Conservation (phyloP, 2,888 invertebrate species). For the Aelia acuminata region DNA sequence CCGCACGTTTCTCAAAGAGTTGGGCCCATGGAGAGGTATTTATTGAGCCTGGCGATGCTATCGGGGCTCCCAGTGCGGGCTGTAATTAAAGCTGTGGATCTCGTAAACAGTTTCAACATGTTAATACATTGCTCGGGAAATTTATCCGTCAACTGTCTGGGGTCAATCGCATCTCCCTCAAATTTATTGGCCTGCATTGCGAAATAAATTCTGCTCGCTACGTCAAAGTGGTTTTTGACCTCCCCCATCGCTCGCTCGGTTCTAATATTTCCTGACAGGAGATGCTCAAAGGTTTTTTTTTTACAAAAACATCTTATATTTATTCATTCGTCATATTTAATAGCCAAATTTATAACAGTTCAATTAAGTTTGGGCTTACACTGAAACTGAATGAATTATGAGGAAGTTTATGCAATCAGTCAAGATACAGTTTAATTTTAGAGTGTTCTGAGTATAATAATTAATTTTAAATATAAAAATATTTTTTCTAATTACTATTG, state of each 20-base stretch:
- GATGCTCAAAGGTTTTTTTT: neutral
- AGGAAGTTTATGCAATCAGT: no score
- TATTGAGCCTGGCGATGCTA: neutral
- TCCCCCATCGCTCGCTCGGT: neutral
- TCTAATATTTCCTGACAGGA: neutral
- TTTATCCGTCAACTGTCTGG: conserved; percentile 42
- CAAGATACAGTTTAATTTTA: no score
- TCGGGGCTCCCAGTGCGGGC: conserved; percentile 20
- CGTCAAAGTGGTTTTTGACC: conserved; percentile 22
- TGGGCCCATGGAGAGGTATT: neutral
- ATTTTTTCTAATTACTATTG: no score
- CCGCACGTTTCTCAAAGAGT: conserved; percentile 46
- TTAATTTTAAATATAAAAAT: no score
- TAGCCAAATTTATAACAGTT: neutral
- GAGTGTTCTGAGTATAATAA: no score
- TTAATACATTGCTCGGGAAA: conserved; percentile 20
- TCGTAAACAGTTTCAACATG: conserved; percentile 42
- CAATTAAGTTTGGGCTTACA: no score
- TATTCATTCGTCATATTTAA: neutral
- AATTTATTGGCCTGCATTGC: conserved; percentile 23
- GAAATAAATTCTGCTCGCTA: conserved; percentile 5
- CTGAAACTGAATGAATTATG: no score
- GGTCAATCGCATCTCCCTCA: conserved; percentile 21
- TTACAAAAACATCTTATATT: neutral
- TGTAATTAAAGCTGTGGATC: conserved; percentile 30